Evolutionary conservation across 1,140 invertebrate species (phyloP).

Genomic region (Chelonus insularis): DNA sequence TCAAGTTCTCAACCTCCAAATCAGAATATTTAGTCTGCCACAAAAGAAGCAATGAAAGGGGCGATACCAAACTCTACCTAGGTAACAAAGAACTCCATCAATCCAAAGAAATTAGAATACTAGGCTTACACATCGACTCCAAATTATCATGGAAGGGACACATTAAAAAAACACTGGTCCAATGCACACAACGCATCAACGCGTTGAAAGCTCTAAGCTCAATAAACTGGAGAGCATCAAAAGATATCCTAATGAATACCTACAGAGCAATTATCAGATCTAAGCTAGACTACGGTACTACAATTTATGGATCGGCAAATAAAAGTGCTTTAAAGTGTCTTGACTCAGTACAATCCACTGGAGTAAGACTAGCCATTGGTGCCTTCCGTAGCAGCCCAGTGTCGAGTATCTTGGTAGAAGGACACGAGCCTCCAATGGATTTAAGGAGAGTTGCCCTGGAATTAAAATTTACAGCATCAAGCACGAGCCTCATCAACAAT

Average conservation of each 20-base stretch:
- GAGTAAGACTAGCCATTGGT: not conserved
- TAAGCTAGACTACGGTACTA: conserved; percentile 9
- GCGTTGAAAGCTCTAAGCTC: not conserved
- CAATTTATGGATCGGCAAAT: not conserved
- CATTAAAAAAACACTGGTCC: not conserved
- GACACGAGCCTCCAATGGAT: not conserved
- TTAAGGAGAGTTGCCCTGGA: not conserved
- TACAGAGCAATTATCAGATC: conserved; percentile 10
- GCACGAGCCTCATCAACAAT: not conserved
- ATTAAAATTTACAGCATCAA: not conserved
- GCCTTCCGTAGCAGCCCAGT: conserved; percentile 13
- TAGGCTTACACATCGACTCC: not conserved
- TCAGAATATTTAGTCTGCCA: conserved; percentile 15
- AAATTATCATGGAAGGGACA: conserved; percentile 2
- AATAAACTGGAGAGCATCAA: conserved; percentile 6
- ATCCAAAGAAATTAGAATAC: not conserved
- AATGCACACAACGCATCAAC: conserved; percentile 5
- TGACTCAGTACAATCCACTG: not conserved
- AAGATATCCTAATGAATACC: not conserved
- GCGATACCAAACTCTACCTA: not conserved
- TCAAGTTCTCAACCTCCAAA: conserved; percentile 19
- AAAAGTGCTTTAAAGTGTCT: not conserved
- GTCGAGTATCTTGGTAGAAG: not conserved
- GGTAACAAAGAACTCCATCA: not conserved
- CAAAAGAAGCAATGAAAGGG: not conserved